Evolutionary conservation across 2,113 vertebrate species (phyloP).

Genomic region (Tretioscincus oriximinensis): DNA sequence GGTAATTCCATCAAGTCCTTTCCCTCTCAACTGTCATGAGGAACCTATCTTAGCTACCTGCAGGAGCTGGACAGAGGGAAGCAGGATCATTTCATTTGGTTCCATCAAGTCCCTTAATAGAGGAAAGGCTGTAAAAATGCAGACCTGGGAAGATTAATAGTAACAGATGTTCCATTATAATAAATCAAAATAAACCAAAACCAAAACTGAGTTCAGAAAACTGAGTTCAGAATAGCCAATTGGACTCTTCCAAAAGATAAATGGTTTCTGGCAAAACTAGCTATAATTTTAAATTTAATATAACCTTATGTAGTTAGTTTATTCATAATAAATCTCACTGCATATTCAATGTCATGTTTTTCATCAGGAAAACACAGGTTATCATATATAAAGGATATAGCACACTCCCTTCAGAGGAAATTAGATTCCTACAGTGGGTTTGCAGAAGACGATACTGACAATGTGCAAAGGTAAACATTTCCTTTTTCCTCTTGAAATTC

Average conservation of each 20-base stretch:
- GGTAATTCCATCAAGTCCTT: too few species aligned
- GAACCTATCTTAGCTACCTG: too few species aligned
- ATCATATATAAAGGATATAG: slow-evolving; percentile 71
- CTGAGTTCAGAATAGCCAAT: too few species aligned
- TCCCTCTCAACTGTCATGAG: too few species aligned
- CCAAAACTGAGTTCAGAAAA: too few species aligned
- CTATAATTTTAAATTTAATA: neutral
- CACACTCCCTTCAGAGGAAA: slow-evolving; percentile 72
- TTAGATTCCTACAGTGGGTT: slow-evolving; percentile 68
- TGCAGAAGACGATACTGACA: slow-evolving; percentile 59
- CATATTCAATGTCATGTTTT: slow-evolving; percentile 25
- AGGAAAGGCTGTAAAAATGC: too few species aligned
- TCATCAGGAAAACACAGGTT: slow-evolving; percentile 69
- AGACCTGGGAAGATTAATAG: too few species aligned
- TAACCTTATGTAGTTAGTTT: rapidly evolving
- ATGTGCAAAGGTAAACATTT: slow-evolving; percentile 75
- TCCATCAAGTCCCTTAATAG: too few species aligned
- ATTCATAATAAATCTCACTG: neutral
- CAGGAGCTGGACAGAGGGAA: too few species aligned
- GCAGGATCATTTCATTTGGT: too few species aligned
- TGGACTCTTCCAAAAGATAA: neutral
- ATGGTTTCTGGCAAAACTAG: neutral
- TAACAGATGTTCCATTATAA: too few species aligned
- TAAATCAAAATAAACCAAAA: too few species aligned
- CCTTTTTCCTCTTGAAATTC: neutral